Evolutionary conservation across 2,888 invertebrate species (phyloP), one percentile per base, ranked within the genome.

Genomic region (Conus canariensis): DNA sequence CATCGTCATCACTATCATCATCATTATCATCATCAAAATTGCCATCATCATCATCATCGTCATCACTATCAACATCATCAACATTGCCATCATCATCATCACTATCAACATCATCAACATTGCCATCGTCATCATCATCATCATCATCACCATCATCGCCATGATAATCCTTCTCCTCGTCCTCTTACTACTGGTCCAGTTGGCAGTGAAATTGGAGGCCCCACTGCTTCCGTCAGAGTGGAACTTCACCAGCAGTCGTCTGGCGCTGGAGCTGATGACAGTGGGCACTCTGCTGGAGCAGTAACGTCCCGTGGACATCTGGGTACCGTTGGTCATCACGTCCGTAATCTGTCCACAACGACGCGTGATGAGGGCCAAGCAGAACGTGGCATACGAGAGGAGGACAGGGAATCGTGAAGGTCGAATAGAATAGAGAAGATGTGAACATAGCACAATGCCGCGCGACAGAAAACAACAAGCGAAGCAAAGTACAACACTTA

Each of bases 181-280:
- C 6, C 4, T 19, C 91, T 89, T 91, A 96, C 96, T 94, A 89
- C 93, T 89, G 22, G 93, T 93, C 94, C 95, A 99, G 9, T 98
- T 98, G 0, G 99, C 98, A 0, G 99, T 98, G 97, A 99, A 99
- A 45, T 99, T 99, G 8, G 98, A 98, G 95, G 99, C 99, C 96
- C 99, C 98, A 6, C 99, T 99, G 0, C 98, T 98, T 91, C 98
- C 98, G 96, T 99, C 99, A 10, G 99, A 99, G 89, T 98, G 98
- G 96, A 99, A 99, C 96, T 98, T 98, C 88, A 99, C 98, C 90
- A 98, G 97, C 95, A 99, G 97, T 95, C 98, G 98, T 96, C 98
- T 98, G 56, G 98, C 98, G 9, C 98, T 98, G 1, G 99, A 99
- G 93, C 98, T 98, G 93, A 98, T 98, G 95, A 98, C 98, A 1